phyloP scores from a whole-genome alignment of 2,113 vertebrate species.

The Apteryx mantelli region DNA sequence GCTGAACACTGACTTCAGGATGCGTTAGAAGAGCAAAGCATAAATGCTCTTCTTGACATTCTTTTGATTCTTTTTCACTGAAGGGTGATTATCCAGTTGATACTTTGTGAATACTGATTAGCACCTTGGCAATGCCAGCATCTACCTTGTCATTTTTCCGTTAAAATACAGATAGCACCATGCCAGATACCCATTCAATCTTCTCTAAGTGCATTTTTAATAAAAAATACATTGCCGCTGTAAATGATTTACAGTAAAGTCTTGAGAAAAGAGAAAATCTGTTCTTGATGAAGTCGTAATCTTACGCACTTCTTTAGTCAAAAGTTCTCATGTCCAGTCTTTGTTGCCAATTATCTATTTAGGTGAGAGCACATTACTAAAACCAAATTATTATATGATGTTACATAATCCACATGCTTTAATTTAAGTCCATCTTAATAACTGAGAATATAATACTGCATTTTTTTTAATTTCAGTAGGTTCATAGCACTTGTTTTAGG shows the following conservation, averaged over 20 bases:
- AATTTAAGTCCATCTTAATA: constrained; percentile 31
- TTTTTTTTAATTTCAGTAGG: not conserved
- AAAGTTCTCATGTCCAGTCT: constrained; percentile 23
- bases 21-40: not conserved
- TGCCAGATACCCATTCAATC: not conserved
- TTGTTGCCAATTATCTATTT: not conserved
- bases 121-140: not conserved
- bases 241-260: not conserved
- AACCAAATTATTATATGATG: not conserved
- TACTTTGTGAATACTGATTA: not conserved
- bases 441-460: not conserved
- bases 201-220: not conserved
- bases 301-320: constrained; percentile 11
- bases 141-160: not conserved
- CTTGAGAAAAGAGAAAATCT: not conserved
- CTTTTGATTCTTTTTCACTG: not conserved
- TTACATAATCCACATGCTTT: constrained; percentile 28
- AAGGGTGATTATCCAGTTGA: not conserved
- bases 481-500: not conserved
- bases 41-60: not conserved
- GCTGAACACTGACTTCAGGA: not conserved
- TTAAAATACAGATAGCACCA: not conserved
- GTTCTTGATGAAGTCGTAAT: not conserved
- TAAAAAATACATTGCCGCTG: not conserved
- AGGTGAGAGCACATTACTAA: constrained; percentile 3